A percentile compares a stretch with the other conserved stretches of the same genome.
phyloP scores from a whole-genome alignment of 2,797 vertebrate species.

The Sebastes vulpes region DNA sequence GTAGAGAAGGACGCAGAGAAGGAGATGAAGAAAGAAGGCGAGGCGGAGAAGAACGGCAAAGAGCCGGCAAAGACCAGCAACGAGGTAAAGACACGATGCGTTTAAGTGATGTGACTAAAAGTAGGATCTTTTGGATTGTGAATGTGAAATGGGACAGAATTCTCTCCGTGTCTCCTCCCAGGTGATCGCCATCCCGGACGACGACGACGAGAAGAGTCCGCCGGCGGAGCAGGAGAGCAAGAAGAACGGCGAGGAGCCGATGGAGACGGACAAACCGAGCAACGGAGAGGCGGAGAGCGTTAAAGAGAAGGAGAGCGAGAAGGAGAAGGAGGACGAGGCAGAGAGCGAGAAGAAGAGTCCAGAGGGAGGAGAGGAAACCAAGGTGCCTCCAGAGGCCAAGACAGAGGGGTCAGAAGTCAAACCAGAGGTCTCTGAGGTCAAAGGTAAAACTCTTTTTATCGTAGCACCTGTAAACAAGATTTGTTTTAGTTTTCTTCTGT shows the following conservation, averaged over 20 bases:
- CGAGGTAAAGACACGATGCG: conserved; percentile 60
- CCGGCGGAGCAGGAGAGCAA: conserved; percentile 56
- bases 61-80: conserved; percentile 59
- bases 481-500: too few species aligned
- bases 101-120: background rate
- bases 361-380: conserved; percentile 66
- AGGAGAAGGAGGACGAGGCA: conserved; percentile 57
- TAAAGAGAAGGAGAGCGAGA: conserved; percentile 58
- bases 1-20: conserved; percentile 82
- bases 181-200: conserved; percentile 85
- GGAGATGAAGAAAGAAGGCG: conserved; percentile 77
- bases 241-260: conserved; percentile 70
- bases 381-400: conserved; percentile 62
- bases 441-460: conserved; percentile 67
- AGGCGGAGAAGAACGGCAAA: conserved; percentile 75
- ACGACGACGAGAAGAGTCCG: conserved; percentile 76
- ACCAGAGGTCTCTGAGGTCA: conserved; percentile 70
- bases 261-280: conserved; percentile 75
- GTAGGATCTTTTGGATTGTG: background rate
- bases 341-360: conserved; percentile 69
- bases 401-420: conserved; percentile 76
- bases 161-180: conserved; percentile 2
- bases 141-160: background rate
- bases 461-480: too few species aligned
- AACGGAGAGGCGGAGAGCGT: conserved; percentile 52